Evolutionary conservation across 2,113 vertebrate genomes (phyloP).

Genomic region (Morphnarchus princeps): DNA sequence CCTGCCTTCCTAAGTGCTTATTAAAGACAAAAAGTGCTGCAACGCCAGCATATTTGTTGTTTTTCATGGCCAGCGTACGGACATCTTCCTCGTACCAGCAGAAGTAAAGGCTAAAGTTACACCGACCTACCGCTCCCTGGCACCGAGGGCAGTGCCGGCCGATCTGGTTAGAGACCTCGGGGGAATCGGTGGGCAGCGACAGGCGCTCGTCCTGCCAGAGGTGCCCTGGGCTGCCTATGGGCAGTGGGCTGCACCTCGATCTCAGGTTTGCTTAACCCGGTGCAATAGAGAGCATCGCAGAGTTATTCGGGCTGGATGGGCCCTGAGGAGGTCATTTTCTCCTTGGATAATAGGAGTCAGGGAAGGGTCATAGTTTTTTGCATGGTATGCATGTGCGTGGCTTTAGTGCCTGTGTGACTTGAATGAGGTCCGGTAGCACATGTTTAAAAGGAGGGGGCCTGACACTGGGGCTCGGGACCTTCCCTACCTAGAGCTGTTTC

Average conservation of each 20-base stretch:
- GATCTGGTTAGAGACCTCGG: background rate
- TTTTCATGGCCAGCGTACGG: background rate
- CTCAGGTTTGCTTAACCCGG: background rate
- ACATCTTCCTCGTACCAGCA: background rate
- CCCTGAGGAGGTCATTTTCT: background rate
- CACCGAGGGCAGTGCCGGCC: background rate
- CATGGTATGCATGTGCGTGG: background rate
- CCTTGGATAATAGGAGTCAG: background rate
- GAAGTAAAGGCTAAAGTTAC: background rate
- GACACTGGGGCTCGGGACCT: background rate
- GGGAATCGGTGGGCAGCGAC: rapidly evolving
- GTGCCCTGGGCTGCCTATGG: background rate
- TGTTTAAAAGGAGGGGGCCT: background rate
- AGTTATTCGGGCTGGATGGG: background rate
- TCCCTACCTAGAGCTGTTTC: background rate
- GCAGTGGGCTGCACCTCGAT: background rate
- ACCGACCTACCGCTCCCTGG: background rate
- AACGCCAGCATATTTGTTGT: background rate
- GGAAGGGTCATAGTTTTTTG: background rate
- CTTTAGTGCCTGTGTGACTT: background rate
- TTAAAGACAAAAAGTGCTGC: background rate
- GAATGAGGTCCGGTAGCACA: background rate
- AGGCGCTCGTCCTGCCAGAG: rapidly evolving
- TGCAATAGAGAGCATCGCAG: background rate
- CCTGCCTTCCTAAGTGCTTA: background rate